A percentile compares a stretch with the other conserved stretches of the same genome.
These are phyloP conservation scores for Pheosia gnoma DNA, from an alignment of 2,888 invertebrate species.

Conservation along the genomic window DNA sequence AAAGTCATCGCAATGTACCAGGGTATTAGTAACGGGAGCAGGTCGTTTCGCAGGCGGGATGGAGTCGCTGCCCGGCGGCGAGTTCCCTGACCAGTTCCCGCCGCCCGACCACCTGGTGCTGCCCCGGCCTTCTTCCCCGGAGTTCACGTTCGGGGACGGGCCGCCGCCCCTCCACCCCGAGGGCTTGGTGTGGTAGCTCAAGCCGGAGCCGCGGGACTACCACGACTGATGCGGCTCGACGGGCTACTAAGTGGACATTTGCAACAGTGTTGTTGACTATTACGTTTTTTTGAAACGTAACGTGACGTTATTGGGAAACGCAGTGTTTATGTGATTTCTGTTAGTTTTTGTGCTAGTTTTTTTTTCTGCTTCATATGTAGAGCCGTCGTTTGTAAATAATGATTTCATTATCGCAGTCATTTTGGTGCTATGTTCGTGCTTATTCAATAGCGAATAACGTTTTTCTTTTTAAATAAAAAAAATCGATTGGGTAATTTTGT, in stretches of 20 bases:
- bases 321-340: conserved; percentile 53
- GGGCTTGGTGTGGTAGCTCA: conserved; percentile 83
- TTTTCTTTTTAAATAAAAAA: not conserved
- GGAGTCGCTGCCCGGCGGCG: conserved; percentile 79
- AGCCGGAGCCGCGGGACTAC: conserved; percentile 84
- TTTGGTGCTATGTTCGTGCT: conserved; percentile 5
- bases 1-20: conserved; percentile 26
- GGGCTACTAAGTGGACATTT: conserved; percentile 74
- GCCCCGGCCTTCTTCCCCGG: conserved; percentile 90
- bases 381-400: conserved; percentile 2
- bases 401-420: not conserved
- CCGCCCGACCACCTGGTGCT: conserved; percentile 87
- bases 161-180: conserved; percentile 80
- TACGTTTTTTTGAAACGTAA: conserved; percentile 17
- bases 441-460: not conserved
- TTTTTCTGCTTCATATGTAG: conserved; percentile 7
- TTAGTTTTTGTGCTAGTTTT: conserved; percentile 21
- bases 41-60: conserved; percentile 92
- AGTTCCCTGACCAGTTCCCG: conserved; percentile 83
- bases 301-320: conserved; percentile 26
- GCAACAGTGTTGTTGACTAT: conserved; percentile 49
- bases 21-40: conserved; percentile 84
- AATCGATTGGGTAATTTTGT: not conserved
- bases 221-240: conserved; percentile 84
- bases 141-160: conserved; percentile 86